These are phyloP conservation scores for Heliothis peltigera DNA, from an alignment of 2,888 invertebrate genomes.

Conservation along the genomic window DNA sequence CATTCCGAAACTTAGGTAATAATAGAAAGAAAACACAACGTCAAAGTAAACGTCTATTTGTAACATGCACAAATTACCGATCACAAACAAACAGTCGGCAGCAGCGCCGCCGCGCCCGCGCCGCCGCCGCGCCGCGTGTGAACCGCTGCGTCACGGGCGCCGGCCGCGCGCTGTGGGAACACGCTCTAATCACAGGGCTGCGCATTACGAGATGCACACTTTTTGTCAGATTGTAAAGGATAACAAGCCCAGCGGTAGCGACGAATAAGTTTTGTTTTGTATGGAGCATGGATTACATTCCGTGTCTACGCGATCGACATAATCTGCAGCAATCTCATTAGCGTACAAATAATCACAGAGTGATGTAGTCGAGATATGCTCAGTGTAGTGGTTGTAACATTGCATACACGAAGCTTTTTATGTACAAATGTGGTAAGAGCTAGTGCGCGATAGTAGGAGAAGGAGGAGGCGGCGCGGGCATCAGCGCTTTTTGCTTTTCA, in stretches of 20 bases:
- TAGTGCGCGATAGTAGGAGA: neutral
- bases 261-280: neutral
- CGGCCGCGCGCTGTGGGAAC: conserved; percentile 33
- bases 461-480: conserved; percentile 8
- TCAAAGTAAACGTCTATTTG: conserved; percentile 48
- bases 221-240: neutral
- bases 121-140: conserved; percentile 62
- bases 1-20: conserved; percentile 20
- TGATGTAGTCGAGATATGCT: too few relatives aligned
- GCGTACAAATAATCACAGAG: too few relatives aligned
- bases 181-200: conserved; percentile 11
- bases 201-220: conserved; percentile 2
- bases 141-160: conserved; percentile 71
- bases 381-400: conserved; percentile 15
- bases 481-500: too few relatives aligned
- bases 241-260: neutral
- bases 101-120: neutral
- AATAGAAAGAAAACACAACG: conserved; percentile 43
- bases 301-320: neutral
- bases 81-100: conserved; percentile 9
- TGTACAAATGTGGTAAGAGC: conserved; percentile 2
- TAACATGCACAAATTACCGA: conserved; percentile 38
- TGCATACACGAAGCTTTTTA: conserved; percentile 3
- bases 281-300: too few relatives aligned
- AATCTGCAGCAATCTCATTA: neutral